These are phyloP conservation scores for Papilio dardanus DNA, from an alignment of 1,140 invertebrate genomes.

Conservation along the genomic window DNA sequence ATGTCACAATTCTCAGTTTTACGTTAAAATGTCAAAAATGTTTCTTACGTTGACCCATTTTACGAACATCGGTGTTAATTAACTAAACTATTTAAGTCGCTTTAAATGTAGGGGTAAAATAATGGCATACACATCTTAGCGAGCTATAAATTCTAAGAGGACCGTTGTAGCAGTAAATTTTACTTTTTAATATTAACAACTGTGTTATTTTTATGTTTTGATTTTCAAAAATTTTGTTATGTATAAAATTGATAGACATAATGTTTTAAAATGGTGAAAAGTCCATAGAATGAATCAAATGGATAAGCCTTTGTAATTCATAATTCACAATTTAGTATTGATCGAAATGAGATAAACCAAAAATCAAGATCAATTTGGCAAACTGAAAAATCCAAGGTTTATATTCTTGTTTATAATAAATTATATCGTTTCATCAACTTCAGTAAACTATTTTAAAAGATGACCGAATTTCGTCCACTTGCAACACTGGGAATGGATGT, in stretches of 20 bases:
- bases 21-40: conserved; percentile 25
- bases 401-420: conserved; percentile 22
- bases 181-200: not conserved
- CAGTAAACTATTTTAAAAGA: conserved; percentile 52
- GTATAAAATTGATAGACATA: too few species aligned
- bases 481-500: conserved; percentile 51
- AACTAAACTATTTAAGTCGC: conserved; percentile 29
- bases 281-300: too few species aligned
- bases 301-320: too few species aligned
- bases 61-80: conserved; percentile 30
- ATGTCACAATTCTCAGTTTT: conserved; percentile 18
- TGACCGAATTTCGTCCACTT: conserved; percentile 57
- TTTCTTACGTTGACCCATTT: conserved; percentile 30
- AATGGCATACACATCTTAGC: not conserved
- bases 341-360: too few species aligned
- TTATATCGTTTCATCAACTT: conserved; percentile 45
- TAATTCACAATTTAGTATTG: too few species aligned
- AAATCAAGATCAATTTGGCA: too few species aligned
- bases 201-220: not conserved
- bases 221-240: too few species aligned
- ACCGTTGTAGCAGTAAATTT: not conserved
- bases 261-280: too few species aligned
- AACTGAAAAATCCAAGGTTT: too few species aligned
- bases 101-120: conserved; percentile 3
- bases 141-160: conserved; percentile 9